Percentiles rank a stretch among this genome's conserved stretches.
Conservation (phyloP, 1,140 invertebrate species). For the Lordiphosa clarofinis region DNA sequence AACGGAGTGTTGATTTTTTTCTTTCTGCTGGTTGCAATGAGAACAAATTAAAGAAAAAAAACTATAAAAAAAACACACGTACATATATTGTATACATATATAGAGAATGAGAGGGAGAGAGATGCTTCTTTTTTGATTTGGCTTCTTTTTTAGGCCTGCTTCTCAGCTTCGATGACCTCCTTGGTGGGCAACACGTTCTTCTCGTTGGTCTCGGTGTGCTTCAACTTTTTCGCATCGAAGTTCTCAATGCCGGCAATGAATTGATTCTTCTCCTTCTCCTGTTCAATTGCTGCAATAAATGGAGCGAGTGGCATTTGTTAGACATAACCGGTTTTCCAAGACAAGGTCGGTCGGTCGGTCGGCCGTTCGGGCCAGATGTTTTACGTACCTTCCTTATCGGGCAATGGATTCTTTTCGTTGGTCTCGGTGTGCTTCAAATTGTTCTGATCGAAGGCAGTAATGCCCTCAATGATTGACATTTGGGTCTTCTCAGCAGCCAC, state of each 20-base stretch:
- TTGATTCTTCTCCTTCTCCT: slow-evolving; percentile 92
- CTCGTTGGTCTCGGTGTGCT: slow-evolving; percentile 93
- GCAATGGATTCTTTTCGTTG: slow-evolving; percentile 94
- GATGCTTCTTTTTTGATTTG: slow-evolving; percentile 14
- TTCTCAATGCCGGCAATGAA: slow-evolving; percentile 93
- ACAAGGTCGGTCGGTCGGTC: too few relatives aligned
- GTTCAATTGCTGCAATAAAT: slow-evolving; percentile 86
- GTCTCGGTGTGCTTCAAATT: slow-evolving; percentile 95
- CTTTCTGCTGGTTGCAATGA: slow-evolving; percentile 25
- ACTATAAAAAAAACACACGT: slow-evolving; percentile 21
- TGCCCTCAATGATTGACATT: slow-evolving; percentile 90
- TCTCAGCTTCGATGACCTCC: slow-evolving; percentile 88
- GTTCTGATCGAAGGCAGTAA: slow-evolving; percentile 90
- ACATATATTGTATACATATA: slow-evolving; percentile 18
- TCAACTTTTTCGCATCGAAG: slow-evolving; percentile 91
- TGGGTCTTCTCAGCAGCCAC: slow-evolving; percentile 92
- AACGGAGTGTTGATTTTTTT: slow-evolving; percentile 9
- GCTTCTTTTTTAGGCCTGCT: slow-evolving; percentile 81
- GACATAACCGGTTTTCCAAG: not conserved
- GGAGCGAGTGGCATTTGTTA: slow-evolving; percentile 2
- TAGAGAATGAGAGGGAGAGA: slow-evolving; percentile 14
- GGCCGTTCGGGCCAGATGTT: too few relatives aligned
- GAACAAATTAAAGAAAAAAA: slow-evolving; percentile 22
- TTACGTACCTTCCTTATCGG: slow-evolving; percentile 94
- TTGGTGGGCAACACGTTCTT: slow-evolving; percentile 94